These are phyloP conservation scores for Macrosoma leucophasiata DNA, from an alignment of 2,888 invertebrate species.

Conservation along the genomic window DNA sequence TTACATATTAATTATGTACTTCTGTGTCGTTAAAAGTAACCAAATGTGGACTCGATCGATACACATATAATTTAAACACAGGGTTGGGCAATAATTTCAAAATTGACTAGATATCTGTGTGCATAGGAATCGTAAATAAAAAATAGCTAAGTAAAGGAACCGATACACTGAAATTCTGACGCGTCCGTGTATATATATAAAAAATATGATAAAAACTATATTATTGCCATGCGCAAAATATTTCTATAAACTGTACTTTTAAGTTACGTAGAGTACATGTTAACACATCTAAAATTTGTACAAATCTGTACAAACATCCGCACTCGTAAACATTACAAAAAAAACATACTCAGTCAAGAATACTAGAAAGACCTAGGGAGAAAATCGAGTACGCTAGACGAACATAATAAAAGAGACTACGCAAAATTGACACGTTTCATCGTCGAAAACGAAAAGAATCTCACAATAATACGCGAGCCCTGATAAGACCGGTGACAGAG, in stretches of 20 bases:
- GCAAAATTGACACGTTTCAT: constrained; percentile 20
- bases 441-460: constrained; percentile 40
- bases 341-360: constrained; percentile 54
- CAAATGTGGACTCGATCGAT: constrained; percentile 51
- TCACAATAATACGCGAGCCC: constrained; percentile 44
- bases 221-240: constrained; percentile 63
- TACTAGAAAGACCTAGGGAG: constrained; percentile 40
- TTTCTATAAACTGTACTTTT: constrained; percentile 63
- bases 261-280: constrained; percentile 63
- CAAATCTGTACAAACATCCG: constrained; percentile 65
- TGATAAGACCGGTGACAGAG: constrained; percentile 50
- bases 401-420: constrained; percentile 32
- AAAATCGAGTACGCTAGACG: constrained; percentile 38
- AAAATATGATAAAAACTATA: constrained; percentile 47
- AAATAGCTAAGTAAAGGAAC: constrained; percentile 71
- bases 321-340: constrained; percentile 48
- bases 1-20: constrained; percentile 53
- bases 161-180: constrained; percentile 68
- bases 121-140: constrained; percentile 71
- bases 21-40: constrained; percentile 52
- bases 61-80: constrained; percentile 49
- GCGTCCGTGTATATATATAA: constrained; percentile 60
- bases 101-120: constrained; percentile 75
- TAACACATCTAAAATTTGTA: constrained; percentile 66
- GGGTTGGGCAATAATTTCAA: constrained; percentile 69